These are phyloP conservation scores for Rapana venosa DNA, from an alignment of 2,888 invertebrate genomes.

Conservation along the genomic window DNA sequence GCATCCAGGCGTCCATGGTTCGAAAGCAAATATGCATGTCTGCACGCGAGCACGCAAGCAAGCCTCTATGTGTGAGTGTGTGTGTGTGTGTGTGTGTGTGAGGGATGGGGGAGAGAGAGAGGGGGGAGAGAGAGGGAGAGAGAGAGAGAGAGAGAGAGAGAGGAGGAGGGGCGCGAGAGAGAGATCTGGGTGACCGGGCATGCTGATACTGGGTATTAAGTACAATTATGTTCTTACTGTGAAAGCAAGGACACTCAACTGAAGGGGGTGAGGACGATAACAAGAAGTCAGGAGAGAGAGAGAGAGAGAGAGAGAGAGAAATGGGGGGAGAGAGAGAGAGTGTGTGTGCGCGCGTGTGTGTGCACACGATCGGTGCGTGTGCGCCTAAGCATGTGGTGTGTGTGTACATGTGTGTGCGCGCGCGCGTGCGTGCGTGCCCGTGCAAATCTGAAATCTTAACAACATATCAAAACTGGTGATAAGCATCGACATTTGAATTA, in stretches of 20 bases:
- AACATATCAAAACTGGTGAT: no score
- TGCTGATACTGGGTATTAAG: no score
- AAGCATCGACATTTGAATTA: no score
- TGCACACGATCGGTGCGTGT: neutral
- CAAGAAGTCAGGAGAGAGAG: neutral
- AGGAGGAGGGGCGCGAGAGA: neutral
- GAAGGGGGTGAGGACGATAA: no score
- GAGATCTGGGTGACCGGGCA: no score
- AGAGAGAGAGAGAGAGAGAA: conserved; percentile 17
- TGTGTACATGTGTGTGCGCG: neutral
- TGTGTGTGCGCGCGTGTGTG: neutral
- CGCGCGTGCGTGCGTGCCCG: neutral
- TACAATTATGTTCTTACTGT: no score
- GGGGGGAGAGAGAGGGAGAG: conserved; percentile 9
- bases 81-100: neutral
- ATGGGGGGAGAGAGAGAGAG: neutral
- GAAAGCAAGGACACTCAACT: no score
- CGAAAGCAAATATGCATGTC: no score
- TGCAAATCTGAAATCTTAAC: no score
- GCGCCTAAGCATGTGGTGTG: neutral
- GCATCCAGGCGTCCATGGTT: no score
- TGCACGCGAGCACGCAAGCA: neutral
- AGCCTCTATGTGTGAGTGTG: neutral
- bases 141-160: conserved; percentile 27
- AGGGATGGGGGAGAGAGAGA: conserved; percentile 19